Percentiles rank a stretch among this genome's conserved stretches.
Conservation (phyloP, 1,140 invertebrate genomes). For the Periplaneta americana region DNA sequence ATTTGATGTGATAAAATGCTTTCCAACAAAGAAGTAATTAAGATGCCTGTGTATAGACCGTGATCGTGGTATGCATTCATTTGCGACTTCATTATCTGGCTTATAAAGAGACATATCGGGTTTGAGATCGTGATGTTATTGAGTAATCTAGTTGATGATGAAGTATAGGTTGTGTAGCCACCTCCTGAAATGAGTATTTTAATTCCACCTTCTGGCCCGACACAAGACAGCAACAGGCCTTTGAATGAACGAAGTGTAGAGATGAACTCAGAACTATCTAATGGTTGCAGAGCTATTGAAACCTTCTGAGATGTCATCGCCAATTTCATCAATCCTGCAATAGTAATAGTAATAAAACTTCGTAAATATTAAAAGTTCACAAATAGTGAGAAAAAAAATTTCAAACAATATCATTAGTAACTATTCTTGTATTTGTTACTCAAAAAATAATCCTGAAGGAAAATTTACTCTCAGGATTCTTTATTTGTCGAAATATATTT, state of each 20-base stretch:
- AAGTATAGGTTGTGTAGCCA: background rate
- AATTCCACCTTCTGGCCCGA: slow-evolving; percentile 1
- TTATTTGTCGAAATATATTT: too few species aligned
- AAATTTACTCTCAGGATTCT: too few species aligned
- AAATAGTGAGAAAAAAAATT: too few species aligned
- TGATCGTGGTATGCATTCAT: background rate
- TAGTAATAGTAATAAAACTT: too few species aligned
- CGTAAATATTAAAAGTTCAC: too few species aligned
- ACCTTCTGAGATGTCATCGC: background rate
- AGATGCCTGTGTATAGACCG: slow-evolving; percentile 10
- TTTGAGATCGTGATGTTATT: background rate
- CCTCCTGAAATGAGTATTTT: slow-evolving; percentile 8
- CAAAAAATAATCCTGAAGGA: too few species aligned
- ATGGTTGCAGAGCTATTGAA: background rate
- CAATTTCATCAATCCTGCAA: too few species aligned
- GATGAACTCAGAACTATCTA: slow-evolving; percentile 3
- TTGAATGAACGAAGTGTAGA: background rate
- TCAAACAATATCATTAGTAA: too few species aligned
- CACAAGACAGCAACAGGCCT: background rate
- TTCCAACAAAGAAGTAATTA: background rate
- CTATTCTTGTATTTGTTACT: too few species aligned
- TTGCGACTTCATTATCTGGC: slow-evolving; percentile 12
- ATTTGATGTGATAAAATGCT: background rate
- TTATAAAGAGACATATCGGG: slow-evolving; percentile 8
- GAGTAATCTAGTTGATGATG: slow-evolving; percentile 4